Base-by-base conservation (phyloP, 2,113 vertebrate species). In the Fregata magnificens region DNA sequence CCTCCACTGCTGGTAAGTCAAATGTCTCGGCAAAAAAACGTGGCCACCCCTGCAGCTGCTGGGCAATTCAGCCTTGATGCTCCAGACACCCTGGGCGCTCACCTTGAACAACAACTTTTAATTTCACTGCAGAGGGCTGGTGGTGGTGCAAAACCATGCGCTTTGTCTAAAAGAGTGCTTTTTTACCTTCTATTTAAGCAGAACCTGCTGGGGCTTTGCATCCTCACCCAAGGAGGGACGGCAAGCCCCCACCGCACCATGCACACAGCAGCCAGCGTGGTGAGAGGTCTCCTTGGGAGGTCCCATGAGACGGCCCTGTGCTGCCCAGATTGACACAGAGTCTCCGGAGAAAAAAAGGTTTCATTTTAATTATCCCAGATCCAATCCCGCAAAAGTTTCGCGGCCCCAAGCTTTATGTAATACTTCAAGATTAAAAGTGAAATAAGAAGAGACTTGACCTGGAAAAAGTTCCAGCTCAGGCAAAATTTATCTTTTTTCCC, bases 371-470 rank as follows among this genome's bases (percentile, higher is more conserved):
- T 91, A 91, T 59, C 59, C 77, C 62, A 9, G 22, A 45, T 58
- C 63, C 59, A 70, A 70, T 22, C 38, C 70, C 0, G 1, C 50
- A 77, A 58, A 90, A 87, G 82, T 80, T 94, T 90, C 25, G 4
- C 8, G 1, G 91, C 34, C 50, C 25, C 8, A 77, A 38, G 78
- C 55, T 95, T 96, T 90, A 95, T 34, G 31, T 80, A 95, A 91
- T 88, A 32, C 71, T 93, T 94, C 82, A 93, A 91, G 78, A 95
- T 91, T 82, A 97, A 83, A 62, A 77, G 18, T 47, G 42, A 95
- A 95, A 95, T 91, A 85, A 89, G 91, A 94, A 87, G 77, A 90
- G 86, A 93, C 72, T 95, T 96, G 93, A 94, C 94, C 96, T 95
- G 96, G 83, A 92, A 93, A 96, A 96, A 91, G 45, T 79, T 96